phyloP scores from a whole-genome alignment of 2,888 invertebrate species.

The Papilio protenor region DNA sequence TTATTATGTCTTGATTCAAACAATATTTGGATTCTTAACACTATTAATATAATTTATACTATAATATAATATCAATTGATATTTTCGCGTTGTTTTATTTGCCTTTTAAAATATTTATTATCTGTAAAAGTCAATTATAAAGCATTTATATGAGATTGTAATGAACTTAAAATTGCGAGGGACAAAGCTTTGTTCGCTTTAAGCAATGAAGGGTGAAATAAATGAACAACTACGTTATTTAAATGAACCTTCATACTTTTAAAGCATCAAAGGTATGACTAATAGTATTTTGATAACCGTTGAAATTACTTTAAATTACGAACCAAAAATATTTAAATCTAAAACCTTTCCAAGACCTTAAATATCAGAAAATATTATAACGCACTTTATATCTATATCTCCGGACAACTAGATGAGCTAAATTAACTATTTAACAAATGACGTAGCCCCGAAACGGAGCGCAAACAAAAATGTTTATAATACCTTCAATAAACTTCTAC shows the following conservation, averaged over 20 bases:
- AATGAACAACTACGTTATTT: not conserved
- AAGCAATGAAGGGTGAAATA: conserved; percentile 35
- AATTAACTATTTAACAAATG: conserved; percentile 16
- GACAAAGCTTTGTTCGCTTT: not conserved
- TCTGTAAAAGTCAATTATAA: conserved; percentile 11
- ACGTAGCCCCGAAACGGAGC: conserved; percentile 22
- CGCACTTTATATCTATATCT: not conserved
- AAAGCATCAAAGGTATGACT: conserved; percentile 13
- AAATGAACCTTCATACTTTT: not conserved
- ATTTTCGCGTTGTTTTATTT: too few relatives aligned
- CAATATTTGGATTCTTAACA: too few relatives aligned
- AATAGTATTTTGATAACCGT: not conserved
- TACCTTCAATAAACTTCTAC: conserved; percentile 61
- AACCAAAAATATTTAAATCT: too few relatives aligned
- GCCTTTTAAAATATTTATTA: too few relatives aligned
- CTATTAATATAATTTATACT: too few relatives aligned
- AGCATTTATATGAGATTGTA: conserved; percentile 16
- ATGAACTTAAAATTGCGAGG: conserved; percentile 30
- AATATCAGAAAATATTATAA: too few relatives aligned
- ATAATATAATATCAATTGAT: too few relatives aligned
- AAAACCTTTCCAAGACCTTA: too few relatives aligned
- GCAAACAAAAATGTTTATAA: conserved; percentile 47
- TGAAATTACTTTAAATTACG: too few relatives aligned
- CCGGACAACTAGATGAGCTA: not conserved
- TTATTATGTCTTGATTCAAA: too few relatives aligned